Evolutionary conservation across 1,140 invertebrate species (phyloP).

Genomic region (Zophobas morio): DNA sequence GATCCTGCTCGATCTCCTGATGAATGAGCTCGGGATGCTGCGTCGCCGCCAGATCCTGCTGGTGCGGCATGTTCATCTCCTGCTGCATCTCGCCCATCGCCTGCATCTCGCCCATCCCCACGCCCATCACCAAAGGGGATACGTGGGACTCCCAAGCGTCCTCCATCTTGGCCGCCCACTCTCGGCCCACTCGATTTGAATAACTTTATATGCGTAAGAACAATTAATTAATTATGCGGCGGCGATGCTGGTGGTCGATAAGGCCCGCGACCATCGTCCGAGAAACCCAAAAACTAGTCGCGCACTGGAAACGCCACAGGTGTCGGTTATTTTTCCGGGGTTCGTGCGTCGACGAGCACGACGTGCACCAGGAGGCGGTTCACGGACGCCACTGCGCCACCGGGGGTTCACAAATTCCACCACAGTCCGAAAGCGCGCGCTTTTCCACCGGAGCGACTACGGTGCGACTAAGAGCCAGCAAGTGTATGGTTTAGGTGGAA

Average conservation of each 20-base stretch:
- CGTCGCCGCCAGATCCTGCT: slow-evolving; percentile 55
- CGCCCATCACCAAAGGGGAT: slow-evolving; percentile 66
- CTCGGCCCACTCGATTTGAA: slow-evolving; percentile 46
- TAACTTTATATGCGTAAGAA: slow-evolving; percentile 43
- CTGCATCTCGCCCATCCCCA: slow-evolving; percentile 62
- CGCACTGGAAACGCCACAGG: slow-evolving; percentile 54
- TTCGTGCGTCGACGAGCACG: too few relatives aligned
- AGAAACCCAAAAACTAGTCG: slow-evolving; percentile 11
- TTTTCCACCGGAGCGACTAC: slow-evolving; percentile 24
- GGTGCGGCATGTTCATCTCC: slow-evolving; percentile 53
- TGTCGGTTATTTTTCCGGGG: slow-evolving; percentile 50
- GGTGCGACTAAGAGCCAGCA: slow-evolving; percentile 25
- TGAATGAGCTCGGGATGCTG: slow-evolving; percentile 58
- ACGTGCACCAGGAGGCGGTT: too few relatives aligned
- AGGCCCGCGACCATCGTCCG: neutral
- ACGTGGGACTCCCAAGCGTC: slow-evolving; percentile 66
- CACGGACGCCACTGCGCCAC: too few relatives aligned
- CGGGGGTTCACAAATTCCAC: too few relatives aligned
- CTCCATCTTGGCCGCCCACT: slow-evolving; percentile 63
- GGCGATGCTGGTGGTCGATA: slow-evolving; percentile 49
- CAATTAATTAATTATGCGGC: slow-evolving; percentile 49
- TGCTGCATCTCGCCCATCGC: slow-evolving; percentile 59
- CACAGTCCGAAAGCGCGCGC: neutral
- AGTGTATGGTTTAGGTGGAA: slow-evolving; percentile 44
- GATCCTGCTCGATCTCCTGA: slow-evolving; percentile 57